These are phyloP conservation scores for Pantelozetes paolii DNA, from an alignment of 2,888 invertebrate genomes.

Conservation along the genomic window DNA sequence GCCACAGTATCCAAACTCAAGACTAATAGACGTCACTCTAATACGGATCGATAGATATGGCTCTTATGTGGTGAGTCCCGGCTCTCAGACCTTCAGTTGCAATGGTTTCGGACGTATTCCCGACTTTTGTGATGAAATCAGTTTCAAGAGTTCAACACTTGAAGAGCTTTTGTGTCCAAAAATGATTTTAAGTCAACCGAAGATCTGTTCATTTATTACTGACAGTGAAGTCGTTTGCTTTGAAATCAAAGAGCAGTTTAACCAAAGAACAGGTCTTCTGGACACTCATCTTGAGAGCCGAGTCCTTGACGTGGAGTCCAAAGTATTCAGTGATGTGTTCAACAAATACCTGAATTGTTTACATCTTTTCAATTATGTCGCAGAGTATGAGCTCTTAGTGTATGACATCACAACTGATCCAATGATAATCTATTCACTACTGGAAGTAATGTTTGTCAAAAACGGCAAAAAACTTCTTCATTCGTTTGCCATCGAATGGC, in stretches of 20 bases:
- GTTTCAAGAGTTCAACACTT: not conserved
- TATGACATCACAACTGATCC: not conserved
- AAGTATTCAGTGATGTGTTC: constrained; percentile 7
- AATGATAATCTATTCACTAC: not conserved
- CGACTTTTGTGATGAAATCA: constrained; percentile 23
- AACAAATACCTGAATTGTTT: not conserved
- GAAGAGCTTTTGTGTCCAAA: constrained; percentile 33
- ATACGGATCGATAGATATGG: constrained; percentile 14
- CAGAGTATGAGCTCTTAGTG: constrained; percentile 32
- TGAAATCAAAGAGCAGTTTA: constrained; percentile 11
- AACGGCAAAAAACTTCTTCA: constrained; percentile 19
- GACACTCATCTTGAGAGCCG: not conserved
- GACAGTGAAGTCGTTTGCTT: constrained; percentile 38
- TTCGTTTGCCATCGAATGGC: constrained; percentile 34
- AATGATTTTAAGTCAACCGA: constrained; percentile 11
- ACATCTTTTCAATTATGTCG: constrained; percentile 5
- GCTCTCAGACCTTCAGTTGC: constrained; percentile 3
- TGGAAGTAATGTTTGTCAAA: constrained; percentile 26
- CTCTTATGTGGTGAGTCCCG: constrained; percentile 35
- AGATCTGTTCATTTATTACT: constrained; percentile 34
- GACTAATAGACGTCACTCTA: constrained; percentile 21
- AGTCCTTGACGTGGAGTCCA: constrained; percentile 34
- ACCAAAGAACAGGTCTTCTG: constrained; percentile 11
- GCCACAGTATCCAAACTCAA: constrained; percentile 30
- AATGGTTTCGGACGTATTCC: constrained; percentile 33